Base-by-base conservation (phyloP, 2,888 invertebrate genomes). In the Acleris sparsana region DNA sequence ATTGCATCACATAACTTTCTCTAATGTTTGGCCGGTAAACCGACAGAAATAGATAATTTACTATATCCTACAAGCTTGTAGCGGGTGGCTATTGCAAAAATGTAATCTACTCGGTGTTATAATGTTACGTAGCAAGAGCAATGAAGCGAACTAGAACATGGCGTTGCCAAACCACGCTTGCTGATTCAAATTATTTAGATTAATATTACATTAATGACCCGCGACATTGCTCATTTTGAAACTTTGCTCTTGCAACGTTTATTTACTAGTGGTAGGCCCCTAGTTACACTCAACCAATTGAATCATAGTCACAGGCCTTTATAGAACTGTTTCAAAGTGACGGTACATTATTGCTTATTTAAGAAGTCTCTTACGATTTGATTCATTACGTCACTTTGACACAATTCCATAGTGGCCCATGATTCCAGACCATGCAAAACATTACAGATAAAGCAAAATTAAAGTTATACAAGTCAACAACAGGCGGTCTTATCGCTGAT, bases 1-100 rank as follows among this genome's bases (percentile, higher is more conserved):
- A 80, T 84, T 80, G 76, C 78, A 78, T 82, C 73, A 84, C 73
- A 68, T 70, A 72, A 76, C 74, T 75, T 79, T 78, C 76, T 77
- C 77, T 73, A 70, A 73, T 75, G 75, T 74, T 73, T 71, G 52
- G 68, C 70, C 65, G 70, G 68, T 72, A 68, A 66, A 61, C 46
- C 46, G 33, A 57, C 46, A 57, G 53, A 62, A 62, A 62, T 62
- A 66, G 52, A 52, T 57, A 20, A 56, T 61, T 48, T 51, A 22
- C 18, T 53, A 1, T 48, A 59, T 66, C 57, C 60, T 61, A 39
- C 55, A 51, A 56, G 9, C 29, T 20, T 7, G 29, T 20, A 53
- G 17, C 49, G 43, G 33, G 51, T 29, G 49, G 53, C 39, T 53
- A 44, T 53, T 61, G 61, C 61, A 61, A 61, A 66, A 66, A 52